Base-by-base conservation (phyloP, 2,113 vertebrate genomes). In the Gnathonemus longibarbis region DNA sequence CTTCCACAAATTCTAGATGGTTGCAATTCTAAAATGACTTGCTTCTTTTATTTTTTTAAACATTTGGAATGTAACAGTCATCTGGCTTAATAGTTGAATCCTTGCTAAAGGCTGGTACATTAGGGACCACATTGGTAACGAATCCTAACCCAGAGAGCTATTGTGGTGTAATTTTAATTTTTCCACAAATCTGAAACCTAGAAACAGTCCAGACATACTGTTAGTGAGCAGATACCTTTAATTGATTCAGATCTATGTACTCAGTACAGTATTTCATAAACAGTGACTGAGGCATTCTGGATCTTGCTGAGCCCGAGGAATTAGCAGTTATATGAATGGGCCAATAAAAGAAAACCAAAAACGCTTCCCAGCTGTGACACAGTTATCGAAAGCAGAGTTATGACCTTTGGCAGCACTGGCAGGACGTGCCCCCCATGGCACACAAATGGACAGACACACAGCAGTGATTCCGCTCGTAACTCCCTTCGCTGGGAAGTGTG, bases 401-500 rank as follows among this genome's bases (percentile, higher is more conserved):
- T 84, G 83, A 48, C 19, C 6, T n/a, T 58, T 15, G 11, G 50
- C 53, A 88, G 87, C 7, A 74, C 4, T 80, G 27, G 45, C 17
- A 7, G 19, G 39, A 19, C 2, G 21, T 45, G 62, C 19, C 52
- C 52, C 7, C 56, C 21, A 3, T 66, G 17, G 84, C 70, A 84
- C 89, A 17, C 52, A 87, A 21, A 35, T 2, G 21, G 27, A 48
- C 58, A 92, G 89, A 42, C 87, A 13, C 92, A 90, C 46, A 62
- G 74, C 88, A 91, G 66, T 24, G 93, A 89, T 52, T 91, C 91
- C 89, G 58, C 27, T 24, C 50, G 50, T 56, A 88, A 48, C 88
- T 53, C 89, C n/a, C 66, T 90, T 89, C 49, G 91, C 87, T 91
- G 88, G 90, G 91, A 92, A 92, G 90, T 90, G 83, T 91, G 93